phyloP scores from a whole-genome alignment of 2,113 vertebrate species.

The Oxygymnocypris stewartii region DNA sequence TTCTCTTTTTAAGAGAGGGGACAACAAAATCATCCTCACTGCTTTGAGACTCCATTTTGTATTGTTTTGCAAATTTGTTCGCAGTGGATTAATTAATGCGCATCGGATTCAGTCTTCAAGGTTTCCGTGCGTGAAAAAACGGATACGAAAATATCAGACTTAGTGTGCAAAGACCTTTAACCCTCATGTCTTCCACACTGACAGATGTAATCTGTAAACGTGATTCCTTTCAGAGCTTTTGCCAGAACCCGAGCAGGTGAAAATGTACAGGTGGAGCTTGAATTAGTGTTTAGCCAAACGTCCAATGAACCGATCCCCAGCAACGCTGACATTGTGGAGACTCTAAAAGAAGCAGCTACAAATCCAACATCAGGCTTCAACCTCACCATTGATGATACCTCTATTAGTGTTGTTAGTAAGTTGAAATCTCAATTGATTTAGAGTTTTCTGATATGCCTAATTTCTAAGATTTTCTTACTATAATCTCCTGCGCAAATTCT shows the following conservation, averaged over 20 bases:
- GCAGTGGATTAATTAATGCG: too few relatives aligned
- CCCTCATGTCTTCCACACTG: neutral
- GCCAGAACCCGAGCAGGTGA: neutral
- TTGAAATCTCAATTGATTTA: neutral
- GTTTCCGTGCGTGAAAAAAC: too few relatives aligned
- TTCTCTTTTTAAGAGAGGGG: too few relatives aligned
- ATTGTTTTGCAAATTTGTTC: too few relatives aligned
- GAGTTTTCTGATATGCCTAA: neutral
- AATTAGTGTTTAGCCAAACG: constrained; percentile 39
- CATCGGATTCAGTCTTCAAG: too few relatives aligned
- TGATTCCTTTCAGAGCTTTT: neutral
- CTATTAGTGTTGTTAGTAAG: constrained; percentile 36
- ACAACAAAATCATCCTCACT: too few relatives aligned
- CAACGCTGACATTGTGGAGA: neutral
- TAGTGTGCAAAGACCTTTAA: too few relatives aligned
- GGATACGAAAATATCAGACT: too few relatives aligned
- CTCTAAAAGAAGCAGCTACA: neutral
- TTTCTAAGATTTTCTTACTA: neutral
- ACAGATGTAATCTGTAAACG: neutral
- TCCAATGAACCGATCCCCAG: constrained; percentile 3
- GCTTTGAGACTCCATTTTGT: too few relatives aligned
- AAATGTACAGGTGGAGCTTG: constrained; percentile 16
- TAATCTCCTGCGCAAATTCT: too few relatives aligned
- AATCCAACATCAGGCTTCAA: neutral
- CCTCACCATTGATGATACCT: neutral